Conservation (phyloP, 2,888 invertebrate genomes). For the Drosophila mimetica region DNA sequence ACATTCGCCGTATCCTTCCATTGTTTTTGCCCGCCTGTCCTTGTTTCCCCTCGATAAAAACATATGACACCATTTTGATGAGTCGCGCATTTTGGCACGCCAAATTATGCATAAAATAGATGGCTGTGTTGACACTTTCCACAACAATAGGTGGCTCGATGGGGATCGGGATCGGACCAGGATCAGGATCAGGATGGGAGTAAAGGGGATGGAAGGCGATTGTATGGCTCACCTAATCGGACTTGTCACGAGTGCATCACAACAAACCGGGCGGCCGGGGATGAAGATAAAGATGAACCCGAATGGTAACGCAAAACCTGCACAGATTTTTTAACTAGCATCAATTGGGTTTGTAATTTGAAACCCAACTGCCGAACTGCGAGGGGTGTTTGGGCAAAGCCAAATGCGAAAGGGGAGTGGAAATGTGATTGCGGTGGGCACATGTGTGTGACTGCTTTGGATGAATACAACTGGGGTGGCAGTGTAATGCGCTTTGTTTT, state of each 20-base stretch:
- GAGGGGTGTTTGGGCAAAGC: conserved; percentile 15
- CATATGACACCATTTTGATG: conserved; percentile 71
- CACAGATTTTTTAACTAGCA: conserved; percentile 58
- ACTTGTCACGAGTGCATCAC: conserved; percentile 71
- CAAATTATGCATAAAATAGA: conserved; percentile 70
- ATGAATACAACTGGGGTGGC: conserved; percentile 10
- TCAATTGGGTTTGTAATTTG: conserved; percentile 68
- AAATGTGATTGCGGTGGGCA: conserved; percentile 25
- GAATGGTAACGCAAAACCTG: conserved; percentile 31
- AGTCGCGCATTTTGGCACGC: conserved; percentile 47
- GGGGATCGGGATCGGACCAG: neutral
- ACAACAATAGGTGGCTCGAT: neutral
- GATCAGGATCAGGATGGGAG: neutral
- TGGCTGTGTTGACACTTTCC: conserved; percentile 60
- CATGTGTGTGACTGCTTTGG: conserved; percentile 25
- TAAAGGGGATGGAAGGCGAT: neutral
- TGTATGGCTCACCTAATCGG: conserved; percentile 55
- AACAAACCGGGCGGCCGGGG: conserved; percentile 45
- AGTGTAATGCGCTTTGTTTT: too few species aligned
- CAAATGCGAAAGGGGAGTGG: conserved; percentile 3
- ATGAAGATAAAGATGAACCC: conserved; percentile 23
- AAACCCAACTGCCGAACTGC: conserved; percentile 41
- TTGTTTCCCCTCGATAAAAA: conserved; percentile 57
- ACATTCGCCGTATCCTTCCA: neutral
- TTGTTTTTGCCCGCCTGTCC: neutral